Percentiles rank a stretch among this genome's conserved stretches.
phyloP scores from a whole-genome alignment of 2,888 invertebrate species.

The Parnassius apollo region DNA sequence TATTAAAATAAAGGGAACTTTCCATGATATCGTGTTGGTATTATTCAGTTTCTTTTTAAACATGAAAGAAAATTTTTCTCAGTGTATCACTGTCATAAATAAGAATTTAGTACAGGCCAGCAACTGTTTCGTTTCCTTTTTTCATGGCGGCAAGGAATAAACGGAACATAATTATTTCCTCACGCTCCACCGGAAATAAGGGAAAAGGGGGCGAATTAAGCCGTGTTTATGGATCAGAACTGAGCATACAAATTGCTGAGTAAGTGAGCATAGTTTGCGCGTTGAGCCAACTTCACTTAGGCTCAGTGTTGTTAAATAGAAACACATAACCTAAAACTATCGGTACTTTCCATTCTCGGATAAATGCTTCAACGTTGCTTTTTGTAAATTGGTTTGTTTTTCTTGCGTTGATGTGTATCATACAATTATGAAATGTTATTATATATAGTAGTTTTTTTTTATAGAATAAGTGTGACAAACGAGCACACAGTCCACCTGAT shows the following conservation, averaged over 20 bases:
- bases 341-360: not conserved
- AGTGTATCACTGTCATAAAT: slow-evolving; percentile 13
- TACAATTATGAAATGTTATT: too few relatives aligned
- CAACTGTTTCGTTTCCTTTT: slow-evolving; percentile 32
- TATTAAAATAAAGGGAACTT: too few relatives aligned
- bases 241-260: slow-evolving; percentile 26
- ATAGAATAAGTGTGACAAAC: too few relatives aligned
- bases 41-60: too few relatives aligned
- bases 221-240: slow-evolving; percentile 25
- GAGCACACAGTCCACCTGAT: too few relatives aligned
- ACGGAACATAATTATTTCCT: slow-evolving; percentile 37
- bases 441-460: too few relatives aligned
- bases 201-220: slow-evolving; percentile 26
- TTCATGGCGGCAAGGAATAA: slow-evolving; percentile 31
- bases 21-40: too few relatives aligned
- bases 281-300: slow-evolving; percentile 16
- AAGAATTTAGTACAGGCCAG: slow-evolving; percentile 9
- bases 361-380: not conserved
- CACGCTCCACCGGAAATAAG: slow-evolving; percentile 28
- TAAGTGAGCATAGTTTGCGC: slow-evolving; percentile 22
- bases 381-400: not conserved
- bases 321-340: slow-evolving; percentile 11
- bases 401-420: not conserved
- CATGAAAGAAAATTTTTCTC: not conserved
- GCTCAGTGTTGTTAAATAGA: slow-evolving; percentile 11